Conservation (phyloP, 2,888 invertebrate species). For the Andrena dorsata region DNA sequence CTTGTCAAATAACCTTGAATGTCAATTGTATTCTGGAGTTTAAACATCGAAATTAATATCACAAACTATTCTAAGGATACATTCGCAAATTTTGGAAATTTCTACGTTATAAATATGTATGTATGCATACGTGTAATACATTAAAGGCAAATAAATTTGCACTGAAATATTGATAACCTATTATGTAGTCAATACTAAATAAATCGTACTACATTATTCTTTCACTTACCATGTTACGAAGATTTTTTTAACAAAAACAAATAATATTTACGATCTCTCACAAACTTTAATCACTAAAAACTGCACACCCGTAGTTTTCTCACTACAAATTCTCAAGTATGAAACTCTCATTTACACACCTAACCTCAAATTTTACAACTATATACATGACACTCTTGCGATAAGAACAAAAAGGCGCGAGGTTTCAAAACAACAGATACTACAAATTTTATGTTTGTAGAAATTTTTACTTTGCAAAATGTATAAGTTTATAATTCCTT, state of each 20-base stretch:
- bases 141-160: not conserved
- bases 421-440: not conserved
- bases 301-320: not conserved
- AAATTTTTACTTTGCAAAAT: no score
- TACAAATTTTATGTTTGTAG: not conserved
- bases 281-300: not conserved
- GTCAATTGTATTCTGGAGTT: not conserved
- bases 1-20: not conserved
- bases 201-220: conserved; percentile 5
- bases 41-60: not conserved
- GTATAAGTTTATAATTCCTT: not conserved
- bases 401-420: conserved; percentile 14
- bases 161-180: not conserved
- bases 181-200: not conserved
- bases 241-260: not conserved
- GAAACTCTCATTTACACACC: conserved; percentile 9
- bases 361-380: conserved; percentile 42
- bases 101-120: no score
- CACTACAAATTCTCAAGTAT: conserved; percentile 29
- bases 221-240: conserved; percentile 46
- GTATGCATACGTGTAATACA: not conserved
- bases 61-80: no score
- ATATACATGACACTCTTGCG: not conserved
- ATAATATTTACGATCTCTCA: no score
- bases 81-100: no score